phyloP scores from a whole-genome alignment of 2,888 invertebrate species.

The Harpalus rubripes region DNA sequence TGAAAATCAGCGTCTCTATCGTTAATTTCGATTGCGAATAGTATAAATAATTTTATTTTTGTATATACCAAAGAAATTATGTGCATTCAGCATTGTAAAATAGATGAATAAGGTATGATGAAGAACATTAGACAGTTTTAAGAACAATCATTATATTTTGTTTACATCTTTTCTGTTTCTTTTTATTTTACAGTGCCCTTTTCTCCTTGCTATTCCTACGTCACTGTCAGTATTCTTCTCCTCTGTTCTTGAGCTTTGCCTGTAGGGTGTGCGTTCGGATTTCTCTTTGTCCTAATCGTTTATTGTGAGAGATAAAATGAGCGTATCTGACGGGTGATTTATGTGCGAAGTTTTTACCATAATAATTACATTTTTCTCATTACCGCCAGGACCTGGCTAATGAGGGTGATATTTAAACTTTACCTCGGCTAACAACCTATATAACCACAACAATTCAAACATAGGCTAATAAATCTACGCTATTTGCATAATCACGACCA shows the following conservation, averaged over 20 bases:
- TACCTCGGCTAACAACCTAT: conserved; percentile 19
- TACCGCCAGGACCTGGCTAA: conserved; percentile 22
- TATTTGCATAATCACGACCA: conserved; percentile 34
- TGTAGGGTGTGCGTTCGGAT: conserved; percentile 48
- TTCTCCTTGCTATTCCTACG: neutral
- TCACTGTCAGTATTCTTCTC: neutral
- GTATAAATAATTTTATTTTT: no score
- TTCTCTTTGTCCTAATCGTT: conserved; percentile 66
- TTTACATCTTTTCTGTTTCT: neutral
- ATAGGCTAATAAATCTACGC: conserved; percentile 34
- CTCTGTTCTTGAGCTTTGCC: neutral
- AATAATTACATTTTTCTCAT: conserved; percentile 63
- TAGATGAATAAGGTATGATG: no score
- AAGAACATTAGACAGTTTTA: neutral
- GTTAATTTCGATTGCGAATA: no score
- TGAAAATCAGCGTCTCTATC: no score
- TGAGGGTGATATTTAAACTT: conserved; percentile 54
- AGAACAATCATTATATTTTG: neutral
- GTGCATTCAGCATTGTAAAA: no score
- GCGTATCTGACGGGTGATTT: conserved; percentile 60
- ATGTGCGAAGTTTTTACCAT: conserved; percentile 58
- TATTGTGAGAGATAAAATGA: conserved; percentile 65
- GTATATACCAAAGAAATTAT: no score
- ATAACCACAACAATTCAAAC: neutral
- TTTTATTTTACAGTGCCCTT: neutral